Conservation (phyloP, 2,113 vertebrate genomes). For the Machaerirhynchus nigripectus region DNA sequence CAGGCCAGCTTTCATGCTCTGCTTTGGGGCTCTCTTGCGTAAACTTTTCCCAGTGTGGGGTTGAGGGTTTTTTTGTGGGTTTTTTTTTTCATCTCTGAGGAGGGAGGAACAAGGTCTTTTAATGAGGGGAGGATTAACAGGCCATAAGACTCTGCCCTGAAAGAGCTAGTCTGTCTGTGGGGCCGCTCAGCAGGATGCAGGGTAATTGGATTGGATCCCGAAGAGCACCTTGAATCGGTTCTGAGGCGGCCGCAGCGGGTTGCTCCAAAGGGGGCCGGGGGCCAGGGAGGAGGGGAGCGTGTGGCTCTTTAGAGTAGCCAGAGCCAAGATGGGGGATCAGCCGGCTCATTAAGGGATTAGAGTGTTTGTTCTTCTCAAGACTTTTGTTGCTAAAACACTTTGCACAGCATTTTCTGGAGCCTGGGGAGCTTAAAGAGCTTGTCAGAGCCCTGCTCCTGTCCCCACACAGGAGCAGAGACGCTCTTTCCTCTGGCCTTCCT, state of each 20-base stretch:
- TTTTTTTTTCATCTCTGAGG: conserved; percentile 61
- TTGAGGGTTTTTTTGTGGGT: background rate
- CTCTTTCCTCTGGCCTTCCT: background rate
- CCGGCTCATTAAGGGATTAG: conserved; percentile 93
- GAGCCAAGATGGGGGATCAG: conserved; percentile 86
- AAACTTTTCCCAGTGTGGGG: conserved; percentile 68
- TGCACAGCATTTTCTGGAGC: conserved; percentile 87
- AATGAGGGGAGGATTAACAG: conserved; percentile 83
- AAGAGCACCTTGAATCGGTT: conserved; percentile 83
- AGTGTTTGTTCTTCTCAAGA: conserved; percentile 86
- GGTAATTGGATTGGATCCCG: conserved; percentile 88
- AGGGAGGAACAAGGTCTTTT: conserved; percentile 80
- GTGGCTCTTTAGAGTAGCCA: conserved; percentile 74
- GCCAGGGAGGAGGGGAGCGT: conserved; percentile 51
- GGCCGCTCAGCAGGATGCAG: conserved; percentile 84
- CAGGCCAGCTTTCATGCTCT: conserved; percentile 54
- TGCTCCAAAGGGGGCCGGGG: conserved; percentile 67
- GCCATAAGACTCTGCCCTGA: conserved; percentile 74
- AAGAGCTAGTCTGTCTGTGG: conserved; percentile 86
- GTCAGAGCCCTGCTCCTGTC: conserved; percentile 76
- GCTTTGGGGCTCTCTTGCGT: conserved; percentile 79
- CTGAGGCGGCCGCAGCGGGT: conserved; percentile 74
- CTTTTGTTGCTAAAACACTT: conserved; percentile 90
- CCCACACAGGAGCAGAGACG: background rate
- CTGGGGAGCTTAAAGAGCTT: conserved; percentile 80